A percentile compares a stretch with the other conserved stretches of the same genome.
Evolutionary conservation across 2,888 invertebrate genomes (phyloP).

Genomic region (Seira musarum): DNA sequence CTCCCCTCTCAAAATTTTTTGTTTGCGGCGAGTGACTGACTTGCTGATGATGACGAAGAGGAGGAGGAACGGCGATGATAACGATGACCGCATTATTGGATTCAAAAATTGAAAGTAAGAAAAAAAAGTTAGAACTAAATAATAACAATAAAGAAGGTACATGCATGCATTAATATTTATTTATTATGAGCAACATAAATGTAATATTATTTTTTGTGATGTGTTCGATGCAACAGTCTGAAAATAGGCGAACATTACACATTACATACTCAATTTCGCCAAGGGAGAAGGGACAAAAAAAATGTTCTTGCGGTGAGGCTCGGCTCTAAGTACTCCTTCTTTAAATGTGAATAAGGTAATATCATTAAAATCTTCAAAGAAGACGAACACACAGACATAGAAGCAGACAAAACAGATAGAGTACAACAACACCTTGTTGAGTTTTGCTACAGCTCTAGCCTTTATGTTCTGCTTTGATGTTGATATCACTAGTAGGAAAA

Average conservation of each 20-base stretch:
- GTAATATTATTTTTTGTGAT: constrained; percentile 35
- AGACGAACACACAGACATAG: background rate
- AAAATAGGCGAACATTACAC: constrained; percentile 53
- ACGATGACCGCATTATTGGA: constrained; percentile 62
- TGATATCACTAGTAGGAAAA: constrained; percentile 34
- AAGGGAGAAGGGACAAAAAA: constrained; percentile 7
- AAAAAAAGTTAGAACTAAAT: constrained; percentile 49
- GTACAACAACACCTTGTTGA: too few relatives aligned
- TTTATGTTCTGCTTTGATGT: background rate
- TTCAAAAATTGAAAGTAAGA: constrained; percentile 62
- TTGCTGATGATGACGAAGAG: constrained; percentile 12
- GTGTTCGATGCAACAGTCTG: constrained; percentile 39
- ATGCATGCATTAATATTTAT: constrained; percentile 3
- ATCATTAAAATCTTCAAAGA: background rate
- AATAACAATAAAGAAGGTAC: constrained; percentile 28
- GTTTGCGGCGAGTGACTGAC: background rate
- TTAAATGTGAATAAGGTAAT: constrained; percentile 23
- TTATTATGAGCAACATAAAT: constrained; percentile 8
- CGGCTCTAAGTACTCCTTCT: constrained; percentile 1
- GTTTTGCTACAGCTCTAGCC: too few relatives aligned
- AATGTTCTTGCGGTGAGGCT: constrained; percentile 4
- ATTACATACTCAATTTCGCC: background rate
- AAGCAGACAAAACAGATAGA: background rate
- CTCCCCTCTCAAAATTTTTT: constrained; percentile 8
- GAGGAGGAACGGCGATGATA: constrained; percentile 27